These are phyloP conservation scores for Ctenicera cuprea DNA, from an alignment of 2,888 invertebrate genomes.

Conservation along the genomic window DNA sequence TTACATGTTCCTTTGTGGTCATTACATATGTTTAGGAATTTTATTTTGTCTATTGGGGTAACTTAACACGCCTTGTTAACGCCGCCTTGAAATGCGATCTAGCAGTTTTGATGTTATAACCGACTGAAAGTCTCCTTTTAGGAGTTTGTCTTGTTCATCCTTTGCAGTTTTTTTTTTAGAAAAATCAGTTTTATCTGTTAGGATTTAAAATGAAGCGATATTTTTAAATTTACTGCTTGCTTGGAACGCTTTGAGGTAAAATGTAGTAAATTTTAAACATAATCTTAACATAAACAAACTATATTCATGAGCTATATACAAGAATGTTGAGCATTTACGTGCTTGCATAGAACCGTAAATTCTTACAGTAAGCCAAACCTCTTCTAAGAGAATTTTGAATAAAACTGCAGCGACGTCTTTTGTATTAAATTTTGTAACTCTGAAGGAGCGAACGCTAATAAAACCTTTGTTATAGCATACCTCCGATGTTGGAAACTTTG, in stretches of 20 bases:
- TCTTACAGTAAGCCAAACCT: constrained; percentile 35
- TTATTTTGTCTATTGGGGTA: too few species aligned
- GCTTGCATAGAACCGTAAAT: constrained; percentile 49
- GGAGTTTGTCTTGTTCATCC: too few species aligned
- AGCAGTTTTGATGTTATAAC: too few species aligned
- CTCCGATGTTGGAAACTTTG: constrained; percentile 23
- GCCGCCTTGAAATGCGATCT: too few species aligned
- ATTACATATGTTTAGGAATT: too few species aligned
- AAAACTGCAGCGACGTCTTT: constrained; percentile 17
- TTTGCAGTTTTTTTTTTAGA: too few species aligned
- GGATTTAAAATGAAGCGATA: too few species aligned
- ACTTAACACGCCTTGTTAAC: too few species aligned
- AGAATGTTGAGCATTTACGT: constrained; percentile 37
- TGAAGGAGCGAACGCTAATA: constrained; percentile 16
- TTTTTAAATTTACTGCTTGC: too few species aligned
- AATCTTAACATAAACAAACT: constrained; percentile 33
- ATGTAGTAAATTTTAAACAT: constrained; percentile 24
- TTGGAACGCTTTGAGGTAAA: not conserved
- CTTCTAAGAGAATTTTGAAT: constrained; percentile 44
- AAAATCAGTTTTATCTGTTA: too few species aligned
- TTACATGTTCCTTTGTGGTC: too few species aligned
- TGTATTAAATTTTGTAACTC: constrained; percentile 29
- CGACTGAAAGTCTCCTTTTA: too few species aligned
- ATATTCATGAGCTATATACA: constrained; percentile 28
- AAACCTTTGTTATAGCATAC: constrained; percentile 14